Evolutionary conservation across 2,888 invertebrate species (phyloP), one percentile per base, ranked within the genome.

Genomic region (Cosmopolites sordidus): DNA sequence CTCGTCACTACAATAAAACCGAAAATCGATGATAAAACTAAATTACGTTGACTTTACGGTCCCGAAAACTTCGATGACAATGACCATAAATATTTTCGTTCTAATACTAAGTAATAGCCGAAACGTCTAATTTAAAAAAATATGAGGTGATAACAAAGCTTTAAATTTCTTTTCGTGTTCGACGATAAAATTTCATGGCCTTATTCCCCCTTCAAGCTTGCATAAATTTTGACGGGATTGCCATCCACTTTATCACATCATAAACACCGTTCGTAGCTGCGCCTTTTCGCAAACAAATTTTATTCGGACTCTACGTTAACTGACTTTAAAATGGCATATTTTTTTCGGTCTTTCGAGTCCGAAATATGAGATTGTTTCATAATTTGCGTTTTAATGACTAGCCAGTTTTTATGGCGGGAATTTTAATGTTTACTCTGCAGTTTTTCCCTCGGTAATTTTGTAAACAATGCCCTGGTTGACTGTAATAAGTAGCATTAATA

Each of bases 111-210:
- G 61, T 64, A 63, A 64, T 64, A 61, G 63, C 57, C 43, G 39
- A 53, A 58, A 60, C 60, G 65, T 62, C 64, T 60, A 60, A 64
- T 66, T 66, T 60, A 60, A 63, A 63, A 64, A 67, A 66, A 66
- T 66, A 66, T 61, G 65, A 64, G 66, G 66, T 61, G 66, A 67
- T 66, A 67, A 67, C 65, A 63, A 60, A 63, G 64, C 64, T 59
- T 66, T 63, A 64, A 65, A 65, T 66, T 66, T 64, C 63, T 62
- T 62, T 61, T 59, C 40, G 16, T 14, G 17, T 40, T 16, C 17
- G 22, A 37, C 64, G 64, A 66, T 69, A 69, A 69, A 68, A 66
- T 65, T 66, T 67, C 65, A 64, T 62, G 61, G 60, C 59, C 58
- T 43, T 40, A 37, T 43, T 45, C 41, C 30, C 58, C 56, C 51